Evolutionary conservation across 2,888 invertebrate species (phyloP), one percentile per base, ranked within the genome.

Genomic region (Hydroisotoma schaefferi): DNA sequence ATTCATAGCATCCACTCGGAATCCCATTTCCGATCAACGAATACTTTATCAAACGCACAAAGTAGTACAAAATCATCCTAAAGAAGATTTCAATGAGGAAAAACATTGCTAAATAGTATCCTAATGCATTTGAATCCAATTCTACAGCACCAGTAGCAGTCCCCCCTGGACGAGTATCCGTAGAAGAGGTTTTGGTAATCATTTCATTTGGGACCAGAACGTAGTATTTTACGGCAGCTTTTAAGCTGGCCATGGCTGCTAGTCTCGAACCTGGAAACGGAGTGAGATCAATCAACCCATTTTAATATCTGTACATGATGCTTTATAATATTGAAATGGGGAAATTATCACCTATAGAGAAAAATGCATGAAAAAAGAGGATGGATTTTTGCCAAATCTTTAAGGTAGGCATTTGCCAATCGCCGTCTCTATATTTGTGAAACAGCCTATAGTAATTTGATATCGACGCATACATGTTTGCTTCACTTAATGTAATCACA

Each of bases 1-100:
- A 59, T 40, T 69, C 67, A 43, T 69, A 67, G 37, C 69, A 71
- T 46, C 68, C 66, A 54, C 68, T 67, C 2, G 71, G 69, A 20
- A 65, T 58, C 22, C 57, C 63, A 23, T 64, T 43, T 1, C 54
- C 47, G 37, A 68, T 52, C 20, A 54, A 28, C 4, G 52, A 25
- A 33, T 63, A 56, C 52, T 65, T 62, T 22, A 69, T 23, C 1
- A 59, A 29, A 5, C 69, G 61, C 6, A 59, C 63, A n/a, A 69
- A 43, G 29, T 66, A 66, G 29, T 59, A 63, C 18, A 66, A 3
- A 6, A 63, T 25, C 46, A 61, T 56, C n/a, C 67, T 52, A n/a
- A 60, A 62, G 1, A 47, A 47, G n/a, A 71, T 63, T 49, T 67
- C 62, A 1, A 6, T 37, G 18, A 67, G 38, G 2, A 67, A 27